Evolutionary conservation across 2,888 invertebrate species (phyloP).

Genomic region (Isoperla grammatica): DNA sequence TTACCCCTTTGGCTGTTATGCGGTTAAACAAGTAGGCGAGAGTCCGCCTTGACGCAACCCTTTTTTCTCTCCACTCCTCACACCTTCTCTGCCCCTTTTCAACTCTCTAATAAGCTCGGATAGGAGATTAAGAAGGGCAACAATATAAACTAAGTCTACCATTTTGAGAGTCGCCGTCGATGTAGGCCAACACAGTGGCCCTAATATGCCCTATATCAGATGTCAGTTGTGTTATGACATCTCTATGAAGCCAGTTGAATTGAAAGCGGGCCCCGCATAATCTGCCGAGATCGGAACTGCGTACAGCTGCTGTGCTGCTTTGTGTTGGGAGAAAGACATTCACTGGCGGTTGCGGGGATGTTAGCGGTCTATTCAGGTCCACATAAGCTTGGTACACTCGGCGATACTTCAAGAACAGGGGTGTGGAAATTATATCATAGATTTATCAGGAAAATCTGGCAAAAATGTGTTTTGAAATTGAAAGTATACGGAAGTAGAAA

Average conservation of each 20-base stretch:
- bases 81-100: no score
- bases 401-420: no score
- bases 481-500: no score
- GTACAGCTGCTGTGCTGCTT: neutral
- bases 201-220: conserved; percentile 12
- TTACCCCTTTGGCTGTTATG: neutral
- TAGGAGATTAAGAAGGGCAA: neutral
- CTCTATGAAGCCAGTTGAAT: conserved; percentile 5
- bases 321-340: neutral
- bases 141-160: neutral
- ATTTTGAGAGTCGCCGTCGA: no score
- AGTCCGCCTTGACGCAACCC: conserved; percentile 7
- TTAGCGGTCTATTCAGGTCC: conserved; percentile 14
- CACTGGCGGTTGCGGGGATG: conserved; percentile 12
- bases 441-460: no score
- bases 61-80: neutral
- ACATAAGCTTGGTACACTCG: no score
- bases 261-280: conserved; percentile 5
- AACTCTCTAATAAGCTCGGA: neutral
- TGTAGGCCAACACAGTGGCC: neutral
- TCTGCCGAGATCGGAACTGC: neutral
- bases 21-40: neutral
- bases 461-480: no score
- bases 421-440: no score
- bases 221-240: conserved; percentile 14